Evolutionary conservation across 92 coral and sea anemone species (phyloP).

Genomic region (Epizoanthus stellaris): DNA sequence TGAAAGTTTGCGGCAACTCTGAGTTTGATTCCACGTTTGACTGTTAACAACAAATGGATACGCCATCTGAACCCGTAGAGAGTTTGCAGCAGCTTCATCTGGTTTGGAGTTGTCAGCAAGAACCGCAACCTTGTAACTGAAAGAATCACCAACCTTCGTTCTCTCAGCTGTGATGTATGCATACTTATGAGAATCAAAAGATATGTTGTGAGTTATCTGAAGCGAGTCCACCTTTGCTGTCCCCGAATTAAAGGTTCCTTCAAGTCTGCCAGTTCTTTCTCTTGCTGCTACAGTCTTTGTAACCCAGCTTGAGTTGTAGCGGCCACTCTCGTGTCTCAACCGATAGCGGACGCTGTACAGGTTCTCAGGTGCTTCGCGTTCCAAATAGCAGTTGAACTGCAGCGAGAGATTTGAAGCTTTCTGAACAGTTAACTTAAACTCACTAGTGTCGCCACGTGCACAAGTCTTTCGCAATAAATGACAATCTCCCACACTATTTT

Average conservation of each 20-base stretch:
- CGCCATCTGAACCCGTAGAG: conserved; percentile 55
- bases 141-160: conserved; percentile 19
- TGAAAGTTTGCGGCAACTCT: conserved; percentile 60
- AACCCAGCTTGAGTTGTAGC: conserved; percentile 65
- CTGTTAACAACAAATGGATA: conserved; percentile 64
- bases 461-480: conserved; percentile 53
- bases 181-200: conserved; percentile 30
- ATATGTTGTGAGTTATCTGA: conserved; percentile 49
- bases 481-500: conserved; percentile 32
- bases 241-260: conserved; percentile 35
- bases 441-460: conserved; percentile 78
- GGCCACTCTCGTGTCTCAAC: conserved; percentile 57
- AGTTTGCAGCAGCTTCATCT: conserved; percentile 1
- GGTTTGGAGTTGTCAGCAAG: conserved; percentile 37
- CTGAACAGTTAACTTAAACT: conserved; percentile 54
- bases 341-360: conserved; percentile 66
- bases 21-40: conserved; percentile 61
- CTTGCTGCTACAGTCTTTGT: conserved; percentile 38
- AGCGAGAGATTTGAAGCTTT: conserved; percentile 58
- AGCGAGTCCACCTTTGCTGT: conserved; percentile 64
- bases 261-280: background rate
- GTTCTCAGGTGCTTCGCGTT: conserved; percentile 52
- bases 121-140: conserved; percentile 51
- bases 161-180: conserved; percentile 64
- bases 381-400: conserved; percentile 71